Evolutionary conservation across 2,888 invertebrate species (phyloP), one percentile per base, ranked within the genome.

Genomic region (Lepidochrysops patricia): DNA sequence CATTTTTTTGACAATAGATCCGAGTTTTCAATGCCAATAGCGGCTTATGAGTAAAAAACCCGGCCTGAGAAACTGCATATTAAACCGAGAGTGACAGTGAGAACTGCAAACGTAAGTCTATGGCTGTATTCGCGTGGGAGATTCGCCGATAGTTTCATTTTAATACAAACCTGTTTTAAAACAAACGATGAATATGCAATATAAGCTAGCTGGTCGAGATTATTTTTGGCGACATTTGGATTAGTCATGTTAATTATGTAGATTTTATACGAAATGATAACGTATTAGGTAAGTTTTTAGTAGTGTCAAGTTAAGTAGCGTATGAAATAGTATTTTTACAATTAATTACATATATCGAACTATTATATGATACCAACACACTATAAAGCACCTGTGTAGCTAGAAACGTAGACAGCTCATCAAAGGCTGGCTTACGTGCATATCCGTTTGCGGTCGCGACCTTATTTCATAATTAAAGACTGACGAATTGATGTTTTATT

Each of bases 81-180:
- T 62, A 63, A 60, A 62, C 25, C 60, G 60, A 65, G 60, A 63
- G 63, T 52, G 66, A 65, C 63, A 66, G 63, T 66, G 61, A 50
- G 15, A 34, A 23, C 43, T 43, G 19, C 59, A 34, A 35, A 56
- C 49, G 50, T 34, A n/a, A 56, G 57, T 61, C 49, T 35, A 52
- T 61, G 43, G 37, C 29, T 32, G 12, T 60, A 57, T 35, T 34
- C 50, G 49, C 62, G 66, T 66, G 66, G 66, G 66, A 66, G 62
- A 48, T 23, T 37, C 60, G 32, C 58, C 56, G 52, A 57, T 60
- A 57, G 58, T 58, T 60, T 57, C 60, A 59, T 63, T 66, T 61
- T 60, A 60, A 60, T 58, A 64, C 56, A 61, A 64, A 64, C 65
- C 57, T 57, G 64, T 61, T 62, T 32, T 29, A 49, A 57, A 26